Evolutionary conservation across 1,140 invertebrate genomes (phyloP).

Genomic region (Phocides pigmalion): DNA sequence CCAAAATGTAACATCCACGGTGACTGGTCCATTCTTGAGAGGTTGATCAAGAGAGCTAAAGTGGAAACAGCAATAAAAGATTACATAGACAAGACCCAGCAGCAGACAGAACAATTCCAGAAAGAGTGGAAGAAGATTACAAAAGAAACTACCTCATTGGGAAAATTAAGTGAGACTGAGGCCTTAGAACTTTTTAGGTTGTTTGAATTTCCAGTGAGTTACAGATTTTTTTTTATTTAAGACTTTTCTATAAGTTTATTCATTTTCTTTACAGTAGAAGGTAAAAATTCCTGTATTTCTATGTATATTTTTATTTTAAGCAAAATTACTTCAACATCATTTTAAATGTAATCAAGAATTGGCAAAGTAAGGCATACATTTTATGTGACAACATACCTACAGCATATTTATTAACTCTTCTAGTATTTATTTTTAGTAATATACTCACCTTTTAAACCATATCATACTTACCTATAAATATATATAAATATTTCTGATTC

Average conservation of each 20-base stretch:
- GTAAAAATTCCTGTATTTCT: too few species aligned
- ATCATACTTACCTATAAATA: too few species aligned
- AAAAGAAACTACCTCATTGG: conserved; percentile 62
- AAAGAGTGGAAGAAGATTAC: conserved; percentile 74
- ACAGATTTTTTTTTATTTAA: conserved; percentile 31
- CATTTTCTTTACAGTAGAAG: conserved; percentile 12
- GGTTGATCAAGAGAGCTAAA: conserved; percentile 78
- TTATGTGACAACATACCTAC: too few species aligned
- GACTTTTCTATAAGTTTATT: too few species aligned
- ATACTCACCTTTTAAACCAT: too few species aligned
- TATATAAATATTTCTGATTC: too few species aligned
- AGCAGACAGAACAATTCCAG: conserved; percentile 60
- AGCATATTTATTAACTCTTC: too few species aligned
- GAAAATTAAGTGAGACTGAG: conserved; percentile 69
- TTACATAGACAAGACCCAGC: conserved; percentile 64
- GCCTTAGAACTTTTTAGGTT: conserved; percentile 77
- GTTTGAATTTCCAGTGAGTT: conserved; percentile 85
- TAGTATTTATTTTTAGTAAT: too few species aligned
- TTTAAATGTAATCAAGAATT: too few species aligned
- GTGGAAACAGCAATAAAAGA: conserved; percentile 67
- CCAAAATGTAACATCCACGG: conserved; percentile 85
- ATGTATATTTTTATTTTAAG: too few species aligned
- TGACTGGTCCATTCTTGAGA: conserved; percentile 84
- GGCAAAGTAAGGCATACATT: too few species aligned
- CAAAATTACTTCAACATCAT: too few species aligned